A percentile compares a stretch with the other conserved stretches of the same genome.
Evolutionary conservation across 2,113 vertebrate genomes (phyloP).

Genomic region (Myrmecophaga tridactyla): DNA sequence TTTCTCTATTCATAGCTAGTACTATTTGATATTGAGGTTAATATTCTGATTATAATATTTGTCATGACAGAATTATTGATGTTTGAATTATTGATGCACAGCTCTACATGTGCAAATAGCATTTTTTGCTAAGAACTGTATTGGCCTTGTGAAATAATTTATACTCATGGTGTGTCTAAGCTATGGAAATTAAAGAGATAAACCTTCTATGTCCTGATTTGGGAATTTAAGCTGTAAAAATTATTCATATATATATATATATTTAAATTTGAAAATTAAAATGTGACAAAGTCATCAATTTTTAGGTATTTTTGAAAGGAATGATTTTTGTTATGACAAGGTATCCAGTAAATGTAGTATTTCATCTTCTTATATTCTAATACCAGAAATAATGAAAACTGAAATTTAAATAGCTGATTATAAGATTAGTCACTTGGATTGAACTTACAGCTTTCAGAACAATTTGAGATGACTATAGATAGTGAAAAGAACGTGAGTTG

Average conservation of each 20-base stretch:
- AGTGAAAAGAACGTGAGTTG: not conserved
- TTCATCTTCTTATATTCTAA: conserved; percentile 48
- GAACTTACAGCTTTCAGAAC: not conserved
- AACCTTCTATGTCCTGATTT: not conserved
- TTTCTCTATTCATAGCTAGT: not conserved
- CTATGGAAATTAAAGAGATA: not conserved
- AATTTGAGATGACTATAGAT: not conserved
- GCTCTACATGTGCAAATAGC: not conserved
- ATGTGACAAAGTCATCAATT: not conserved
- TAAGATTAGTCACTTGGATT: not conserved
- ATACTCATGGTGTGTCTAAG: not conserved
- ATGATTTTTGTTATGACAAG: conserved; percentile 45
- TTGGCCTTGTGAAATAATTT: not conserved
- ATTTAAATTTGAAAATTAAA: conserved; percentile 45
- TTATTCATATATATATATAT: no score
- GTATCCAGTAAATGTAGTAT: conserved; percentile 34
- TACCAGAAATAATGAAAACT: conserved; percentile 16
- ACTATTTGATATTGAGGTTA: not conserved
- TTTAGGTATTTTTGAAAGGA: conserved; percentile 2
- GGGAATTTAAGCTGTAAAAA: no score
- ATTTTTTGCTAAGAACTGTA: not conserved
- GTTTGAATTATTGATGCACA: not conserved
- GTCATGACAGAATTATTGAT: not conserved
- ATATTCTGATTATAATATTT: not conserved
- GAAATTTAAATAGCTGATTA: conserved; percentile 43